phyloP scores from a whole-genome alignment of 2,113 vertebrate species.

The Platycercus adscitus region DNA sequence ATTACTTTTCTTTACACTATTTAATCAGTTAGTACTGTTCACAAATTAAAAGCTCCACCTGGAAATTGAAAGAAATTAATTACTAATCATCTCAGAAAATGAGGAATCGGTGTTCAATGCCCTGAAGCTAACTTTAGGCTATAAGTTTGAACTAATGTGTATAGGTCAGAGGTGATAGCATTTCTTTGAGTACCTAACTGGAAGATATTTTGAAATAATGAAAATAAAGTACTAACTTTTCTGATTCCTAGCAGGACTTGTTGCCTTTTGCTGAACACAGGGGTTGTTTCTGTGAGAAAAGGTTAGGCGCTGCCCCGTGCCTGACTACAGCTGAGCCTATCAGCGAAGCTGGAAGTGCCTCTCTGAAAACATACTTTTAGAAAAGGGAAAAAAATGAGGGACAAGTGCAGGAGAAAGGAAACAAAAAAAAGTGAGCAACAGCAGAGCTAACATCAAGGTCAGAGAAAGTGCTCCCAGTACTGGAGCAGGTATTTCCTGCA shows the following conservation, averaged over 20 bases:
- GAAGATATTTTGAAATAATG: neutral
- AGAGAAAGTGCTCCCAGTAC: neutral
- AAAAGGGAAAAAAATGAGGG: neutral
- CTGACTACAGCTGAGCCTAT: neutral
- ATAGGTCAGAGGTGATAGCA: neutral
- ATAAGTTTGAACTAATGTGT: neutral
- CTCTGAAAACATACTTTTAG: neutral
- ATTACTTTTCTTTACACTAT: neutral
- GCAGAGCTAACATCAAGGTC: neutral
- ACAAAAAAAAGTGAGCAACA: neutral
- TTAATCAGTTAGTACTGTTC: neutral
- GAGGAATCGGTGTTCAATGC: neutral
- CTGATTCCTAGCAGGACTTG: neutral
- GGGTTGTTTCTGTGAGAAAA: neutral
- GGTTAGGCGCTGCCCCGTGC: neutral
- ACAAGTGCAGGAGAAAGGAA: neutral
- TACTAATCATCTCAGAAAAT: neutral
- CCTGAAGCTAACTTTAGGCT: neutral
- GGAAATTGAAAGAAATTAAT: neutral
- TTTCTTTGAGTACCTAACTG: neutral
- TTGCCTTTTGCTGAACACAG: neutral
- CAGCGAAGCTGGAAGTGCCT: neutral
- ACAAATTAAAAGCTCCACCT: neutral
- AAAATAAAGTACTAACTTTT: neutral
- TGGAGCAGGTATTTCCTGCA: neutral